Evolutionary conservation across 2,113 vertebrate species (phyloP), one percentile per base, ranked within the genome.

Genomic region (Sigmodon hispidus): DNA sequence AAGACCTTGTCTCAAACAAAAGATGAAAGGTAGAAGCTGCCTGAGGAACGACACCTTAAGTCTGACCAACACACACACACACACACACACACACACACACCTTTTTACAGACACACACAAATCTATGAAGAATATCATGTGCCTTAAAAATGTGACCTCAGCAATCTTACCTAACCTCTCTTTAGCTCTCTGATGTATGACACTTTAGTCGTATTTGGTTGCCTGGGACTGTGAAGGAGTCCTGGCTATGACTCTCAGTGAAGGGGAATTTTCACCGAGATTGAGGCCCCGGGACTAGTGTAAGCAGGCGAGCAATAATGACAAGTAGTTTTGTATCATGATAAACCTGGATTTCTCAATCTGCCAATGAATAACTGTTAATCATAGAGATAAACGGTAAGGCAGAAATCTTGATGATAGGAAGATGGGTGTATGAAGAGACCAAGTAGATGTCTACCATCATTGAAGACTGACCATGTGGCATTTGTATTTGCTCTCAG

Each of bases 341-440:
- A 10, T 24, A 61, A 75, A 75, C 34, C 43, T 69, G 10, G 11
- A 24, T 34, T 61, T 63, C 57, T 85, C 52, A 67, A 8, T 4
- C 1, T 55, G 21, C 40, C 59, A 52, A 43, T 48, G n/a, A 92
- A 65, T 43, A 19, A 90, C 59, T 75, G 50, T 26, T 45, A 36
- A 89, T n/a, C 11, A 15, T 29, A 52, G 36, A 88, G 86, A 55
- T 34, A 96, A 76, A 26, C 12, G n/a, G 88, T 29, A 84, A 0
- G 0, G 10, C 1, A 87, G 84, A 91, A 26, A 70, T 15, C 3
- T 52, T 0, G 3, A 10, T 22, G 4, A 65, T 10, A 15, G 0
- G 29, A 31, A 69, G 1, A 3, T 61, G 43, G 48, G n/a, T 10
- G 17, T 0, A 1, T 57, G 55, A 84, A 10, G 0, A 75, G 94